Base-by-base conservation (phyloP, 2,113 vertebrate species). In the Irena cyanogastra region DNA sequence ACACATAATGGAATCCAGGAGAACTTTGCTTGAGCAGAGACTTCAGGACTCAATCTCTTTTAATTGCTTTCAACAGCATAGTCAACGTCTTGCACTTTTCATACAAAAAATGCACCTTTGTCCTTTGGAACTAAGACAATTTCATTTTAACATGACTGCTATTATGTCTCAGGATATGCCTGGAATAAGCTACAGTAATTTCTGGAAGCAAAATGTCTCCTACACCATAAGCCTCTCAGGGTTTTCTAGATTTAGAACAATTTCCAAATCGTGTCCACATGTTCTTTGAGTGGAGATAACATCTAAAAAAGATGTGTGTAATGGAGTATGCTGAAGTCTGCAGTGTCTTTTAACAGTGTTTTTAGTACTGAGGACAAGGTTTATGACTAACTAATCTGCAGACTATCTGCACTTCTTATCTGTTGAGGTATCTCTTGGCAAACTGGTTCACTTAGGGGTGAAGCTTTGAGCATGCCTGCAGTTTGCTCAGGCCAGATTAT, bases 121-220 rank as follows among this genome's bases (percentile, higher is more conserved):
- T 77, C 49, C 13, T 35, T 57, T 76, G 54, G 74, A 93, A 10
- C 50, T 76, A 54, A 50, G 77, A 3, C 44, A 42, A 60, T 76
- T 96, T 68, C 26, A 28, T 81, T 89, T 95, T 79, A 89, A 76
- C 63, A 41, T 57, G 39, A 77, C 23, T 0, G 0, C 44, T 95
- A 33, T 57, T 94, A 45, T 60, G 53, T 89, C 81, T 93, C 61
- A 76, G 57, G 61, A 69, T 91, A 49, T 45, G 37, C 37, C 63
- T 87, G 45, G 87, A 93, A 72, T 57, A 87, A 85, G 37, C 79
- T 76, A 87, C 31, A 91, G 65, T 65, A 79, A 85, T 87, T 95
- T 83, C 59, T 95, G 78, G 81, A 87, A 89, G 75, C 14, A 87
- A 79, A 93, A 89, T 60, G 50, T 61, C 45, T 91, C 61, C 28